Percentiles rank a stretch among this genome's conserved stretches.
These are phyloP conservation scores for Steatornis caripensis DNA, from an alignment of 2,113 vertebrate genomes.

Conservation along the genomic window DNA sequence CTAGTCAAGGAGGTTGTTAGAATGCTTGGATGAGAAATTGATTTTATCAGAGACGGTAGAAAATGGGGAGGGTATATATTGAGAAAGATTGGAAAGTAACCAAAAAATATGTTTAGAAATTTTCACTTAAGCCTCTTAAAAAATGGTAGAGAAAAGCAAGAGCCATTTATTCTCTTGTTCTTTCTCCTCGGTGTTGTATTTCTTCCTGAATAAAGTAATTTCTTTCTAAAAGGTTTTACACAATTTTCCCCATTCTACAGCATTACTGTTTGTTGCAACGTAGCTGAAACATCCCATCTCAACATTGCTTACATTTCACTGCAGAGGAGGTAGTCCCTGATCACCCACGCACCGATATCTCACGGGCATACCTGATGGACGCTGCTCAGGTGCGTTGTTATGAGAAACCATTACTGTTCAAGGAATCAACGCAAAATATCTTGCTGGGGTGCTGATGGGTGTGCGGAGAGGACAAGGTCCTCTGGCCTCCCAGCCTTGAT, in stretches of 20 bases:
- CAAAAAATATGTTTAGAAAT: not conserved
- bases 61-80: not conserved
- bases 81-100: not conserved
- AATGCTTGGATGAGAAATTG: not conserved
- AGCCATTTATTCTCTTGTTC: not conserved
- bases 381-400: not conserved
- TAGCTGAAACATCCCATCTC: not conserved
- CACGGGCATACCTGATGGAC: not conserved
- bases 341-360: not conserved
- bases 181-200: not conserved
- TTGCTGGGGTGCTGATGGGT: not conserved
- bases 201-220: not conserved
- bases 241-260: not conserved
- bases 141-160: not conserved
- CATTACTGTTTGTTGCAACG: not conserved
- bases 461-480: not conserved
- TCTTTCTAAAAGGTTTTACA: not conserved
- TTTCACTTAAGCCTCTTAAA: not conserved
- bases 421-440: not conserved
- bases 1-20: not conserved
- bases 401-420: not conserved
- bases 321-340: not conserved
- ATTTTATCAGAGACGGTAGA: not conserved
- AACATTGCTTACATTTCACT: rapidly evolving
- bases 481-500: not conserved